Evolutionary conservation across 2,888 invertebrate genomes (phyloP).

Genomic region (Microctonus hyperodae): DNA sequence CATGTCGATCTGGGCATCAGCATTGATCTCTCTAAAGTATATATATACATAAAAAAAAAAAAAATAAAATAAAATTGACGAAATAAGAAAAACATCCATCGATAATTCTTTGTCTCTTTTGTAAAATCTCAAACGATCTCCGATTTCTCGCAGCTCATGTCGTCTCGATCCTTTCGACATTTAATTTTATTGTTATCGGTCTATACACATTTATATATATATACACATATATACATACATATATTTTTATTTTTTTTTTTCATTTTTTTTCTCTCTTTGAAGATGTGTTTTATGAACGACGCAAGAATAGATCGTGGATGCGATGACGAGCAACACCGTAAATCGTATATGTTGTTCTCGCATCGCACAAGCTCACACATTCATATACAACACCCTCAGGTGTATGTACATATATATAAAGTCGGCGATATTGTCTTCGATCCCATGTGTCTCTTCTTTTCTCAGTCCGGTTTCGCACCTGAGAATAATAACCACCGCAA

Average conservation of each 20-base stretch:
- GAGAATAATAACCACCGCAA: slow-evolving; percentile 24
- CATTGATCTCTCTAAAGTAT: slow-evolving; percentile 9
- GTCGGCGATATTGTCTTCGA: slow-evolving; percentile 6
- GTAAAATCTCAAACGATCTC: slow-evolving; percentile 24
- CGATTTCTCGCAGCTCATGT: slow-evolving; percentile 24
- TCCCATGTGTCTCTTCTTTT: slow-evolving; percentile 2
- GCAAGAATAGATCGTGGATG: slow-evolving; percentile 25
- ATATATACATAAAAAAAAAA: neutral
- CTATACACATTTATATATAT: no score
- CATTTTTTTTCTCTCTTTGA: neutral
- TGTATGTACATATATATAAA: neutral
- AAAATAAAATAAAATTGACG: neutral
- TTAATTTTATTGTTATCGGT: slow-evolving; percentile 24
- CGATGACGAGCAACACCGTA: slow-evolving; percentile 31
- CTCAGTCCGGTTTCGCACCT: slow-evolving; percentile 27
- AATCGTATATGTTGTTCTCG: slow-evolving; percentile 8
- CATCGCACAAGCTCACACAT: neutral
- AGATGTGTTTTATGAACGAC: slow-evolving; percentile 23
- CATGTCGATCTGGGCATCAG: neutral
- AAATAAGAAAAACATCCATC: slow-evolving; percentile 10
- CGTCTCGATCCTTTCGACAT: slow-evolving; percentile 13
- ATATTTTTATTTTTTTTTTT: neutral
- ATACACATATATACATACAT: no score
- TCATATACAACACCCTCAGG: neutral
- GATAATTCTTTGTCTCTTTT: slow-evolving; percentile 23